These are phyloP conservation scores for Gibbula magus DNA, from an alignment of 2,888 invertebrate genomes.

Conservation along the genomic window DNA sequence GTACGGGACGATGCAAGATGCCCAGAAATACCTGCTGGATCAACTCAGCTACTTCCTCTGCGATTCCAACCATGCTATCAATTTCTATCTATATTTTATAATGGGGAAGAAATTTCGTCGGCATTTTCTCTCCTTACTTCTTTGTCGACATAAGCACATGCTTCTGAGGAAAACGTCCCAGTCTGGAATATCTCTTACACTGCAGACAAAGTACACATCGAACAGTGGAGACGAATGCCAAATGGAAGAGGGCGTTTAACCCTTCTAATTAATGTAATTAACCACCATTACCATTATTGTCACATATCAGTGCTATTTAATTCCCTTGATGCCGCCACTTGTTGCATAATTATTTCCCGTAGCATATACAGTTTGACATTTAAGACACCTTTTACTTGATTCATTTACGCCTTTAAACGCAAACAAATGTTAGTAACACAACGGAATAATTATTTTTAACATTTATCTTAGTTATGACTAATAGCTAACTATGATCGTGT, in stretches of 20 bases:
- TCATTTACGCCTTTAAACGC: too few species aligned
- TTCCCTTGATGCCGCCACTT: too few species aligned
- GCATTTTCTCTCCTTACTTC: conserved; percentile 36
- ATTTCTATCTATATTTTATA: conserved; percentile 28
- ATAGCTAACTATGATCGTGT: too few species aligned
- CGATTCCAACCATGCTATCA: conserved; percentile 48
- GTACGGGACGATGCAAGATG: conserved; percentile 27
- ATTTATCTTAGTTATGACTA: too few species aligned
- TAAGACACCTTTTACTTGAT: too few species aligned
- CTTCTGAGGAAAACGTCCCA: background rate
- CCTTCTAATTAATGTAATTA: too few species aligned
- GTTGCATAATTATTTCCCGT: too few species aligned
- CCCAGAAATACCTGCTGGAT: conserved; percentile 37
- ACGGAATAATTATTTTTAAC: too few species aligned
- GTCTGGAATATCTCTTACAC: background rate
- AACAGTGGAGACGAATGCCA: background rate
- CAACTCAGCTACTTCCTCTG: conserved; percentile 41
- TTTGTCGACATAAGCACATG: conserved; percentile 13
- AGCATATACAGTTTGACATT: too few species aligned
- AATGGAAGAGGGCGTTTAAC: background rate
- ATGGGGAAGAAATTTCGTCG: conserved; percentile 42
- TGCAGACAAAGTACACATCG: conserved; percentile 2
- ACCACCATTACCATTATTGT: too few species aligned
- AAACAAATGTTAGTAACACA: too few species aligned
- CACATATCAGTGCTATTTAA: too few species aligned